Base-by-base conservation (phyloP, 2,797 vertebrate species). In the Sciaenops ocellatus region DNA sequence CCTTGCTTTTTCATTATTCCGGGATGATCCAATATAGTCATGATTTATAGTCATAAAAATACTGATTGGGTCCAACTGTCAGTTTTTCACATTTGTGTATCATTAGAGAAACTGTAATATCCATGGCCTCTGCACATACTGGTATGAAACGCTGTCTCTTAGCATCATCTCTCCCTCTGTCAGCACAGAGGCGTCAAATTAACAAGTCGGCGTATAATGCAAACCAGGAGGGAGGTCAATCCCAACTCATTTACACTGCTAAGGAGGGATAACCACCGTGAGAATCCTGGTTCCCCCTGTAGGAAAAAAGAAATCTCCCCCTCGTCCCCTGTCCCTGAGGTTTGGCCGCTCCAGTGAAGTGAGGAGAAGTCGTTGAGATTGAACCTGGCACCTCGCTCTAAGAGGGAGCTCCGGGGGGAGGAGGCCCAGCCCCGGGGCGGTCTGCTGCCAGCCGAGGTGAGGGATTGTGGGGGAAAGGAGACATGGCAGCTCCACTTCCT, bases 401-500 rank as follows among this genome's bases (percentile, higher is more conserved):
- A 82, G 94, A 93, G 92, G 93, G 95, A 93, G 94, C 93, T 94
- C 93, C 84, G 1, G 42, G 48, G 86, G 59, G 78, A 74, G 42
- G 88, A 78, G 80, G 82, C 76, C 84, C 87, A 82, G 94, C 95
- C 95, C 84, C 88, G 87, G 96, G 95, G 34, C 94, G 22, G 91
- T 94, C 95, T 83, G 59, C 84, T 78, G 74, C 66, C 78, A 89
- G 91, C 92, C 88, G 86, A 89, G 90, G 95, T 96, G 95, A 97
- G 95, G 95, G 95, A 96, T 96, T 92, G 93, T 94, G 91, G 94
- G 92, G 94, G 95, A 95, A 97, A 97, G 95, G 89, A 94, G 94
- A 95, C 92, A 95, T 97, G 96, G 96, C 97, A 97, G 96, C 90
- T 92, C 87, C 88, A 94, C 96, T 97, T 97, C 96, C 96, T 96